A percentile compares a stretch with the other conserved stretches of the same genome.
phyloP scores from a whole-genome alignment of 2,113 vertebrate genomes.

The Neotragus pygmaeus region DNA sequence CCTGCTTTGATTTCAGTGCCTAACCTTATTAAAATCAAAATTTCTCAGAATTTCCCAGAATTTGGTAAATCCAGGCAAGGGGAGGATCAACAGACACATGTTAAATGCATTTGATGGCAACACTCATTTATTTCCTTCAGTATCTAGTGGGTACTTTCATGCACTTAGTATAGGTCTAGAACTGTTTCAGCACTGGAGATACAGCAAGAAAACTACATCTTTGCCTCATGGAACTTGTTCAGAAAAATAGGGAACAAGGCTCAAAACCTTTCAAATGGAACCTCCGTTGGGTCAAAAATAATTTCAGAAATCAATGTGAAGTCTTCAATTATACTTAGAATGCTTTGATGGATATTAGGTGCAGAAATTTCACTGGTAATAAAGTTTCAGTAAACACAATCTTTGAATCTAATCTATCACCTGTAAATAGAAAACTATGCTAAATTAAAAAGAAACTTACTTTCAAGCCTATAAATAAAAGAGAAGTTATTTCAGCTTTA shows the following conservation, averaged over 20 bases:
- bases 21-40: background rate
- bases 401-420: background rate
- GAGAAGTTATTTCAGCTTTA: background rate
- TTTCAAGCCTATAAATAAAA: background rate
- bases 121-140: background rate
- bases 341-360: background rate
- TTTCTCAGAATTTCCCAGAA: background rate
- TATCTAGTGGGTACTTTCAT: background rate
- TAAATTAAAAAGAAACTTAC: background rate
- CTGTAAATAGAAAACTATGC: background rate
- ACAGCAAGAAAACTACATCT: background rate
- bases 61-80: background rate
- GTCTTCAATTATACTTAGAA: background rate
- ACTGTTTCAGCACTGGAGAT: background rate
- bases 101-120: background rate
- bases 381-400: background rate
- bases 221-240: background rate
- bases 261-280: background rate
- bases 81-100: background rate
- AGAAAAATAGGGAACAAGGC: background rate
- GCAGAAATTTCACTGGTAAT: background rate
- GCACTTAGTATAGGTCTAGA: background rate
- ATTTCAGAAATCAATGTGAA: background rate
- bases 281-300: background rate
- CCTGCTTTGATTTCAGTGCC: background rate